These are phyloP conservation scores for Porites cylindrica DNA, from an alignment of 92 coral and sea anemone species.

Conservation along the genomic window DNA sequence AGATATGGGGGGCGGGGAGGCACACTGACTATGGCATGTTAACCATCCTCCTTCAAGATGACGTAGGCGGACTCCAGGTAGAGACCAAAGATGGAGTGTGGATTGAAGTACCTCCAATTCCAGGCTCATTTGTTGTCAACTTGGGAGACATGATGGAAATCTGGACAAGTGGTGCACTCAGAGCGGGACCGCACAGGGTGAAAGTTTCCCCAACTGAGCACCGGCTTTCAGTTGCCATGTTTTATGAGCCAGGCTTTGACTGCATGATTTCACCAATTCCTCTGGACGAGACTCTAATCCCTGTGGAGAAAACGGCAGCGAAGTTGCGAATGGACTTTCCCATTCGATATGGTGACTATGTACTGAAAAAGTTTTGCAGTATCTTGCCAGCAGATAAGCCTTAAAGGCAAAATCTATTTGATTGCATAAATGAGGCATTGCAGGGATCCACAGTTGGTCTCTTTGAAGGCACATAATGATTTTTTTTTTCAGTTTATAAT, in stretches of 20 bases:
- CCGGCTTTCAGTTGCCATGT: slow-evolving; percentile 81
- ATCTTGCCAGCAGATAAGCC: slow-evolving; percentile 14
- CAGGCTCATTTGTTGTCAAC: slow-evolving; percentile 78
- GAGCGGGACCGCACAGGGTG: slow-evolving; percentile 73
- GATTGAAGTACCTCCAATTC: slow-evolving; percentile 80
- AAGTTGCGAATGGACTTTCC: slow-evolving; percentile 62
- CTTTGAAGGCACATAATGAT: no score
- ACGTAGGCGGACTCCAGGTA: slow-evolving; percentile 82
- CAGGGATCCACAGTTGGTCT: background rate
- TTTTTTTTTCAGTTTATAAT: no score
- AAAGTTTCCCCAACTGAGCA: slow-evolving; percentile 55
- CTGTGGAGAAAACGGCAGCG: slow-evolving; percentile 34
- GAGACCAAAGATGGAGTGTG: slow-evolving; percentile 66
- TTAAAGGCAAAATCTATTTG: background rate
- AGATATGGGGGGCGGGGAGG: slow-evolving; percentile 72
- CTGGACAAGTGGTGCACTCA: slow-evolving; percentile 88
- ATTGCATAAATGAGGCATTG: background rate
- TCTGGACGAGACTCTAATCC: slow-evolving; percentile 65
- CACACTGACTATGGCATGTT: slow-evolving; percentile 89
- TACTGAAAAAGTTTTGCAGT: slow-evolving; percentile 63
- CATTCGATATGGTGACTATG: slow-evolving; percentile 75
- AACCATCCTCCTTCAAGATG: slow-evolving; percentile 84
- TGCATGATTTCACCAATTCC: slow-evolving; percentile 68
- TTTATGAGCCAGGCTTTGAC: slow-evolving; percentile 81
- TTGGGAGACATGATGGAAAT: slow-evolving; percentile 86